Evolutionary conservation across 1,140 invertebrate species (phyloP), one percentile per base, ranked within the genome.

Genomic region (Palaemon carinicauda): DNA sequence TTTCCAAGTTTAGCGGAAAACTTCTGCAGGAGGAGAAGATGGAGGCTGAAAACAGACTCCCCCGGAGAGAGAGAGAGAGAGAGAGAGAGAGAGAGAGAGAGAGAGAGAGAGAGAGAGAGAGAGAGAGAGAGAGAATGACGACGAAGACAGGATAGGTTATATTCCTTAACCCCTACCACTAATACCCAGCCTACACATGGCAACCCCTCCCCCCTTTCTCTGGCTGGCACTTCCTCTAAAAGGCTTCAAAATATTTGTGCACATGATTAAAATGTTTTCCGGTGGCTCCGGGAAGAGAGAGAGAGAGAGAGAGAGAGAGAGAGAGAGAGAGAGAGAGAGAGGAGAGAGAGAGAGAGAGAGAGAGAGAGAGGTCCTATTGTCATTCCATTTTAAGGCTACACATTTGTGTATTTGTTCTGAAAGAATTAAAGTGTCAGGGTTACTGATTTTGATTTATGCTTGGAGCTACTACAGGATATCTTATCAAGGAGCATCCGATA

Each of bases 31-130:
- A 69, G 60, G 27, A 33, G 33, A 33, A 71, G 69, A 71, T 27
- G 33, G 69, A 71, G 69, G 33, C 24, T 29, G 69, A 71, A 33
- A 71, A 71, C 24, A 71, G 69, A 71, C 24, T 29, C 24, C 27
- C 14, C 27, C 24, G 33, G 21, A 27, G 69, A 27, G 69, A 71
- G 69, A 71, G 69, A 71, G 69, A 71, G 69, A 71, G 69, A 71
- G 69, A 71, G 69, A 71, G 69, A 71, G 69, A 71, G 69, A 71
- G 69, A 71, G 69, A 71, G n/a, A n/a, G n/a, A n/a, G n/a, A n/a
- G n/a, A n/a, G n/a, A n/a, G n/a, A 71, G 69, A 71, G 69, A 71
- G 69, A 71, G 69, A 71, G 69, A 71, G 69, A 71, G 69, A 71
- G 69, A 71, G 69, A 71, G 69, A 71, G 69, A 71, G 69, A 71